Conservation (phyloP, 1,140 invertebrate species). For the Callitettix versicolor region DNA sequence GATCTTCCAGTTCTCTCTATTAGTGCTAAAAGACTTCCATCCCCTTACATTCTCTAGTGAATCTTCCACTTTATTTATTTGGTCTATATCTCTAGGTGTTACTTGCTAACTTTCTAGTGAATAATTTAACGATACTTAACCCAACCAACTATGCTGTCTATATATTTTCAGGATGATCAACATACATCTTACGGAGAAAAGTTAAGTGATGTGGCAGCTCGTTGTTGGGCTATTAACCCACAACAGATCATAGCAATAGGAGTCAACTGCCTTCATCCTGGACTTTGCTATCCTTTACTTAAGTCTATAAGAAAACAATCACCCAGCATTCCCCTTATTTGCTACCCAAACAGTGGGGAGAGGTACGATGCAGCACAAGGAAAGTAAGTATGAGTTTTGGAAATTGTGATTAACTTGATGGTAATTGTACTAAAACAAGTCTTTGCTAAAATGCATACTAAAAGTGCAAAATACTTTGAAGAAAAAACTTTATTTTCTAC, state of each 20-base stretch:
- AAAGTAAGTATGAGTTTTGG: constrained; percentile 15
- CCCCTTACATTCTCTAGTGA: no score
- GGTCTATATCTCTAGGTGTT: no score
- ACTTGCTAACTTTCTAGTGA: not conserved
- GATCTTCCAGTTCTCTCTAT: no score
- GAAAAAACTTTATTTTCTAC: no score
- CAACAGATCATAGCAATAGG: constrained; percentile 68
- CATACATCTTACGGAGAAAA: constrained; percentile 62
- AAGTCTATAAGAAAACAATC: constrained; percentile 36
- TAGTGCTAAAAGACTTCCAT: no score
- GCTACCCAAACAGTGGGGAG: constrained; percentile 66
- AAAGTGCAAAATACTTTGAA: no score
- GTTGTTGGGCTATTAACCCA: constrained; percentile 49
- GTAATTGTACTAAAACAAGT: no score
- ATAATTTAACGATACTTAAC: not conserved
- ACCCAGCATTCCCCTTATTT: constrained; percentile 46
- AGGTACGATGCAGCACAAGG: constrained; percentile 17
- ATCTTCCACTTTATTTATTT: no score
- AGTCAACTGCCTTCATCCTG: constrained; percentile 71
- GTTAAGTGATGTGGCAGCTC: constrained; percentile 48
- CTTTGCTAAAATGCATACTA: no score
- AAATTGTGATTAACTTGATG: no score
- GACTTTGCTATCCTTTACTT: constrained; percentile 43
- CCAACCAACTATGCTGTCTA: no score
- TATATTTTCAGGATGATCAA: constrained; percentile 42